These are phyloP conservation scores for Pterostichus madidus DNA, from an alignment of 2,888 invertebrate species.

Conservation along the genomic window DNA sequence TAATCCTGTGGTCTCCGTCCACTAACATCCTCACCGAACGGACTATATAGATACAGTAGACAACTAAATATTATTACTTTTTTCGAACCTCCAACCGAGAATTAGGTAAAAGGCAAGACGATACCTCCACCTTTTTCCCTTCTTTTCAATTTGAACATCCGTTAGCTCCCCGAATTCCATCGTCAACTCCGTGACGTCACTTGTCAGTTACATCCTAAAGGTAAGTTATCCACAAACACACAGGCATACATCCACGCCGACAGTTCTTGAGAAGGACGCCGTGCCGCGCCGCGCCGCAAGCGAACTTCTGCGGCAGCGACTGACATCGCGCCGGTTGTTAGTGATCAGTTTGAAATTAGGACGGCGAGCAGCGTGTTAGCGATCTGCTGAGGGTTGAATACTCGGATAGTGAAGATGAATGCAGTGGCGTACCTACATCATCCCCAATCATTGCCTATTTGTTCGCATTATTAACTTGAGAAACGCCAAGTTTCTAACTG, in stretches of 20 bases:
- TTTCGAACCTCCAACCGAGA: too few species aligned
- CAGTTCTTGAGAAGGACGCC: background rate
- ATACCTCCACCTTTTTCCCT: too few species aligned
- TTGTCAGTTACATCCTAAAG: constrained; percentile 15
- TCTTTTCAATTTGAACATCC: too few species aligned
- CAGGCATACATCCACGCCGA: background rate
- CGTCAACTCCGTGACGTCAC: background rate
- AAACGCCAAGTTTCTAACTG: too few species aligned
- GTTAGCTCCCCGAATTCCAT: background rate
- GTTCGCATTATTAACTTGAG: background rate
- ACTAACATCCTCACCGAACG: too few species aligned
- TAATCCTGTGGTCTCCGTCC: too few species aligned
- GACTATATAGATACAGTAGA: too few species aligned
- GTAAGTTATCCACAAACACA: constrained; percentile 30
- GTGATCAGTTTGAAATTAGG: constrained; percentile 67
- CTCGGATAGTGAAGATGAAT: constrained; percentile 1
- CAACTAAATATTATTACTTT: too few species aligned
- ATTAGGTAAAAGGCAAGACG: too few species aligned
- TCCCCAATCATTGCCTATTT: constrained; percentile 16
- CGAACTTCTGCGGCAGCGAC: constrained; percentile 42
- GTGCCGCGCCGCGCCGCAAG: constrained; percentile 35
- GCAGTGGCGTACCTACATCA: constrained; percentile 45
- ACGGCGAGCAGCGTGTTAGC: constrained; percentile 14
- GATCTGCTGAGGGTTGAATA: background rate
- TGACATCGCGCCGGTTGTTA: constrained; percentile 59